These are phyloP conservation scores for Eptesicus fuscus DNA, from an alignment of 2,113 vertebrate species.

Conservation along the genomic window DNA sequence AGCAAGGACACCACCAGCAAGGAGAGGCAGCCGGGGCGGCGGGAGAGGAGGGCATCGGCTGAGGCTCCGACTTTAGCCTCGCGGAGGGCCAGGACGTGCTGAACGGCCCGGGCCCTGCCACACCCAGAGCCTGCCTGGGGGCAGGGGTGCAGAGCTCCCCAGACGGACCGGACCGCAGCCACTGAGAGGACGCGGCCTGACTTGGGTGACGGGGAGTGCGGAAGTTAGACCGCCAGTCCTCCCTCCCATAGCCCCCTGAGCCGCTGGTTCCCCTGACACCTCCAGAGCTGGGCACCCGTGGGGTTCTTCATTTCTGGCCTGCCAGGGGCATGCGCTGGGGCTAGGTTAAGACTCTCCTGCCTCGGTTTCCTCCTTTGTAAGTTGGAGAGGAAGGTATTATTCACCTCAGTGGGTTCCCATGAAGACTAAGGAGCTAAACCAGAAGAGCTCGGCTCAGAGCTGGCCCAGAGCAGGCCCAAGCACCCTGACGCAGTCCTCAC, in stretches of 20 bases:
- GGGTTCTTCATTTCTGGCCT: not conserved
- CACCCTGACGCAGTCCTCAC: accelerated
- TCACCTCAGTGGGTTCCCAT: not conserved
- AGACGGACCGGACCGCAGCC: not conserved
- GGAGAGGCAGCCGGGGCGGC: no score
- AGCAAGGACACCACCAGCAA: not conserved
- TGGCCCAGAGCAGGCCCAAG: accelerated
- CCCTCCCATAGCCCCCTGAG: not conserved
- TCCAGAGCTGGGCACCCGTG: not conserved
- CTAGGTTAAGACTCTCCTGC: accelerated
- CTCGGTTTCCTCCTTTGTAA: not conserved
- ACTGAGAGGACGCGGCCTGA: accelerated
- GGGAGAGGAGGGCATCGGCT: accelerated
- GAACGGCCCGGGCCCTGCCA: not conserved
- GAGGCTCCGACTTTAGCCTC: not conserved
- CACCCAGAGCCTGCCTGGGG: accelerated
- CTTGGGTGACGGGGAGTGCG: accelerated
- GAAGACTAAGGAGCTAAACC: not conserved
- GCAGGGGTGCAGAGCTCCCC: accelerated
- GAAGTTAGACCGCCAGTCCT: not conserved
- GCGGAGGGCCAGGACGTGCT: accelerated
- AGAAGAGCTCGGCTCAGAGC: not conserved
- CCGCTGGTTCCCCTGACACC: not conserved
- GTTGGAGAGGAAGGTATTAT: not conserved
- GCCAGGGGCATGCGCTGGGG: not conserved